Evolutionary conservation across 2,797 vertebrate species (phyloP).

Genomic region (Spinus olivaceus): DNA sequence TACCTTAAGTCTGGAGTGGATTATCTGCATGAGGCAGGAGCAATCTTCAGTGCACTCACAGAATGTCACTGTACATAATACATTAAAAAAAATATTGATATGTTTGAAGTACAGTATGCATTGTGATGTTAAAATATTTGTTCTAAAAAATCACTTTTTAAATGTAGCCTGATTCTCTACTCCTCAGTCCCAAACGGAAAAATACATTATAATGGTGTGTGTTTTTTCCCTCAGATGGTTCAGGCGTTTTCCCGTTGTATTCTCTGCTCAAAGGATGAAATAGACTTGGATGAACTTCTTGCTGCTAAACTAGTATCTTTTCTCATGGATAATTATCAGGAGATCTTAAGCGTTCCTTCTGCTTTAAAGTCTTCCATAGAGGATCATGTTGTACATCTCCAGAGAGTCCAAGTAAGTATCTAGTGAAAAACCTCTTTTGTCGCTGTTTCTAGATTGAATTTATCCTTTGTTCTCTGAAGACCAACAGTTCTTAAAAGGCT

Average conservation of each 20-base stretch:
- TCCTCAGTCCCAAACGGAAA: neutral
- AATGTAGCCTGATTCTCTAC: neutral
- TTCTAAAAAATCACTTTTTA: neutral
- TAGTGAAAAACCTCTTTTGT: neutral
- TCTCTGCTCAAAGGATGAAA: slow-evolving; percentile 89
- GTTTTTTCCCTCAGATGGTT: slow-evolving; percentile 75
- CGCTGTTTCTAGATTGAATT: neutral
- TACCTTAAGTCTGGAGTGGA: neutral
- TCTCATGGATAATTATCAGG: slow-evolving; percentile 88
- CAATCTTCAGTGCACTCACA: neutral
- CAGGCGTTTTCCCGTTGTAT: slow-evolving; percentile 91
- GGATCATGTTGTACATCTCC: slow-evolving; percentile 85
- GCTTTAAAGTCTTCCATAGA: slow-evolving; percentile 84
- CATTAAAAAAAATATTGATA: neutral
- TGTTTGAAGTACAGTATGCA: neutral
- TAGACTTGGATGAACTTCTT: slow-evolving; percentile 92
- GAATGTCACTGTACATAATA: neutral
- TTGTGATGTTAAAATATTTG: neutral
- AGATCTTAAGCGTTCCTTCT: slow-evolving; percentile 83
- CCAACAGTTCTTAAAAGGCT: neutral
- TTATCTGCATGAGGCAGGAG: neutral
- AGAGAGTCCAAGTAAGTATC: slow-evolving; percentile 84
- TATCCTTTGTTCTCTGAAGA: neutral
- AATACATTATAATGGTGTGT: neutral
- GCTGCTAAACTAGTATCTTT: slow-evolving; percentile 91